A percentile compares a stretch with the other conserved stretches of the same genome.
These are phyloP conservation scores for Sebastes oblongus DNA, from an alignment of 2,797 vertebrate species.

Conservation along the genomic window DNA sequence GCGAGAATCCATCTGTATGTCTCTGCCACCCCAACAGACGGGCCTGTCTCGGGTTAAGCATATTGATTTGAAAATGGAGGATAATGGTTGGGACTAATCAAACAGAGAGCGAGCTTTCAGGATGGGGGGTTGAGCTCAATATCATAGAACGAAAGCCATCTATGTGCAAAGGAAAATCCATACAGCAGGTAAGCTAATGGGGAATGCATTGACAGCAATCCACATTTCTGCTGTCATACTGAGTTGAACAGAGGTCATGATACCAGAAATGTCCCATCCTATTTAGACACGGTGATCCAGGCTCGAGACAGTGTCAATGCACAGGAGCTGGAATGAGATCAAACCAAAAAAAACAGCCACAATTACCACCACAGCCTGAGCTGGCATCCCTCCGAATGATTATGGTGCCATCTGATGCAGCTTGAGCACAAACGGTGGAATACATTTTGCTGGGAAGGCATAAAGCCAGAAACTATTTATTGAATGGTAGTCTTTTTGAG, in stretches of 20 bases:
- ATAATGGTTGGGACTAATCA: conserved; percentile 68
- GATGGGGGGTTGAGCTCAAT: conserved; percentile 13
- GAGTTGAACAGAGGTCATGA: conserved; percentile 42
- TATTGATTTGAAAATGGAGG: conserved; percentile 69
- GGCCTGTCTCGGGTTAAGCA: conserved; percentile 15
- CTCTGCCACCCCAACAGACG: conserved; percentile 13
- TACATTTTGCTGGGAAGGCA: conserved; percentile 23
- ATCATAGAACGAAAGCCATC: conserved; percentile 57
- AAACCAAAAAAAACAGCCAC: conserved; percentile 49
- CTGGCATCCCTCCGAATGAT: conserved; percentile 46
- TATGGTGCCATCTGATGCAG: conserved; percentile 55
- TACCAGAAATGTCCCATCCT: conserved; percentile 42
- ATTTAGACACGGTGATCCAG: conserved; percentile 33
- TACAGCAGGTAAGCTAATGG: conserved; percentile 57
- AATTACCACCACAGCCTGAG: conserved; percentile 52
- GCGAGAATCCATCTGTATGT: background rate
- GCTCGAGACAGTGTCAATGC: conserved; percentile 39
- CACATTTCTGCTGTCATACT: conserved; percentile 33
- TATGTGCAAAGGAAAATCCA: conserved; percentile 62
- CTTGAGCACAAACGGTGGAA: conserved; percentile 31
- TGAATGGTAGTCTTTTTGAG: conserved; percentile 37
- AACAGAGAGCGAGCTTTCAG: conserved; percentile 38
- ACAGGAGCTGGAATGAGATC: conserved; percentile 56
- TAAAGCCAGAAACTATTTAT: conserved; percentile 35
- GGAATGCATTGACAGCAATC: conserved; percentile 24